These are phyloP conservation scores for Clinocottus analis DNA, from an alignment of 2,113 vertebrate species.

Conservation along the genomic window DNA sequence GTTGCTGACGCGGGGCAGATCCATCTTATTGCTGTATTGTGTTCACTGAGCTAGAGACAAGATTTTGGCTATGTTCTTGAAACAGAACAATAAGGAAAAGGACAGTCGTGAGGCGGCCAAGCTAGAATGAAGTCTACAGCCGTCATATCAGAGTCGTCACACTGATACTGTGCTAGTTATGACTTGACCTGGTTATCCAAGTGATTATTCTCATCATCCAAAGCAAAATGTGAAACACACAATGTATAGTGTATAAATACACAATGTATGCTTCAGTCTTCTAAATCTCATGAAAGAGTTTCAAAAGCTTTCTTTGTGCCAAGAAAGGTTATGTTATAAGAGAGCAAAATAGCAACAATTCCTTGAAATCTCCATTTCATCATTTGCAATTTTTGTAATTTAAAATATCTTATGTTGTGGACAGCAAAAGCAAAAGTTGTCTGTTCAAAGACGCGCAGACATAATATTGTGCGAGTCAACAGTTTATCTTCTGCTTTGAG, in stretches of 20 bases:
- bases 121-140: neutral
- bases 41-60: constrained; percentile 10
- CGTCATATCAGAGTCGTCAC: neutral
- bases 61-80: neutral
- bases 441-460: too few relatives aligned
- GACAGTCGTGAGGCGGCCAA: too few relatives aligned
- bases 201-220: neutral
- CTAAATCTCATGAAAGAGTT: neutral
- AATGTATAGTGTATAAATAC: neutral
- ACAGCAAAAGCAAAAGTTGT: neutral
- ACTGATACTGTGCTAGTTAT: neutral
- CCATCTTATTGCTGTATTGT: constrained; percentile 2
- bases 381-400: neutral
- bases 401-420: neutral
- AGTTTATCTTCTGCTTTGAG: too few relatives aligned
- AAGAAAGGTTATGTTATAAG: neutral
- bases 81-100: neutral
- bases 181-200: neutral
- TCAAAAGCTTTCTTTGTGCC: neutral
- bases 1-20: constrained; percentile 27
- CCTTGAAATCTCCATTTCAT: neutral
- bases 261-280: neutral
- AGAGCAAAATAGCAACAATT: neutral
- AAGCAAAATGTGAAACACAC: neutral
- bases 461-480: too few relatives aligned